Percentiles rank a stretch among this genome's conserved stretches.
Evolutionary conservation across 2,113 vertebrate genomes (phyloP).

Genomic region (Odontophorus gujanensis): DNA sequence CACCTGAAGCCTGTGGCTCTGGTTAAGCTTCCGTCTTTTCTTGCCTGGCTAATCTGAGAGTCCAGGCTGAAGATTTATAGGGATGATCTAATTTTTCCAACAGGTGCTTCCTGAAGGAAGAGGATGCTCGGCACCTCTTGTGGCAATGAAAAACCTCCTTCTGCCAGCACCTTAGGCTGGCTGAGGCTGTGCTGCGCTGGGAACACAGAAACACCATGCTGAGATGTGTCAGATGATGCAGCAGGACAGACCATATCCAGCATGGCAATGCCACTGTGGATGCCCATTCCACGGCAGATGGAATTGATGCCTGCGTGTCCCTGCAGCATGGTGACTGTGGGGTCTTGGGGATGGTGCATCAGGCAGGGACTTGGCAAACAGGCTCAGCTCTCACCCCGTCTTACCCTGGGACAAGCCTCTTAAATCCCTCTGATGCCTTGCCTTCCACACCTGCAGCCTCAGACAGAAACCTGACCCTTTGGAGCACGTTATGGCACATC

Average conservation of each 20-base stretch:
- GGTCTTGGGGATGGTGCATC: rapidly evolving
- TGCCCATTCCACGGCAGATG: rapidly evolving
- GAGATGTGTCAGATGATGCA: not conserved
- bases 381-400: not conserved
- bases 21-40: not conserved
- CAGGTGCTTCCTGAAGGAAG: not conserved
- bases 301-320: rapidly evolving
- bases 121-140: not conserved
- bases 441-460: not conserved
- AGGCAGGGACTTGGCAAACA: not conserved
- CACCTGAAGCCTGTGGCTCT: not conserved
- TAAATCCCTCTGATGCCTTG: not conserved
- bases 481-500: not conserved
- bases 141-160: not conserved
- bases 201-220: not conserved
- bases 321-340: rapidly evolving
- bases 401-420: not conserved
- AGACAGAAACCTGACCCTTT: not conserved
- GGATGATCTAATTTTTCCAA: not conserved
- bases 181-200: not conserved
- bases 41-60: not conserved
- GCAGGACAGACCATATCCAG: not conserved
- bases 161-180: not conserved
- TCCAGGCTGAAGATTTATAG: not conserved
- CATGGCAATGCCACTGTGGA: too few species aligned